Base-by-base conservation (phyloP, 2,113 vertebrate species). In the Cephalopholis sonnerati region DNA sequence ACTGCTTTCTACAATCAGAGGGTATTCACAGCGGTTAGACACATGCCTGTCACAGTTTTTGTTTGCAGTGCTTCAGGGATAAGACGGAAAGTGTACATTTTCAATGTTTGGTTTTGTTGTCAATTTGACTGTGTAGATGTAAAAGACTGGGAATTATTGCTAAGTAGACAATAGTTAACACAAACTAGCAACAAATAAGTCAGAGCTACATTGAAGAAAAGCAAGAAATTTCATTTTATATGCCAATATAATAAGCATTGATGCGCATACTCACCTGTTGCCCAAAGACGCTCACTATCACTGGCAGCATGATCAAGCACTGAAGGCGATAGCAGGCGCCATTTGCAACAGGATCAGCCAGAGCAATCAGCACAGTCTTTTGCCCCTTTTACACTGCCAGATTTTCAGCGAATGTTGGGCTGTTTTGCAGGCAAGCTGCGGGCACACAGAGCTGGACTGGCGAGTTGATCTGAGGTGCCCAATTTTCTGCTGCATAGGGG, bases 91-190 rank as follows among this genome's bases (percentile, higher is more conserved):
- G 18, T 41, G 13, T 17, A 67, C 4, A 32, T 61, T 27, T 13
- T 70, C 32, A 48, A 44, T 58, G 25, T 58, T 55, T 48, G 25
- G 25, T 7, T 25, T 29, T 24, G 25, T 48, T 77, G 24, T 25
- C 18, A 54, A 59, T 27, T 10, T 74, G 25, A 67, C 51, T 55
- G 17, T 18, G 20, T n/a, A 22, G 15, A 24, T 0, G 27, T 18
- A 27, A 27, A 58, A 36, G 12, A 58, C 20, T 61, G 8, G 5
- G 53, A 36, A 57, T 32, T 5, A 16, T 1, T 7, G n/a, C n/a
- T 13, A 29, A 18, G 18, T 24, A 29, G 11, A 66, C 20, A 29
- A 50, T 0, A 8, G 4, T 0, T 2, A 55, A 1, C 3, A 0
- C 55, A 74, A 62, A 74, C 5, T n/a, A 44, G 16, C 4, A 62